These are phyloP conservation scores for Galleria mellonella DNA, from an alignment of 1,140 invertebrate species.

Conservation along the genomic window DNA sequence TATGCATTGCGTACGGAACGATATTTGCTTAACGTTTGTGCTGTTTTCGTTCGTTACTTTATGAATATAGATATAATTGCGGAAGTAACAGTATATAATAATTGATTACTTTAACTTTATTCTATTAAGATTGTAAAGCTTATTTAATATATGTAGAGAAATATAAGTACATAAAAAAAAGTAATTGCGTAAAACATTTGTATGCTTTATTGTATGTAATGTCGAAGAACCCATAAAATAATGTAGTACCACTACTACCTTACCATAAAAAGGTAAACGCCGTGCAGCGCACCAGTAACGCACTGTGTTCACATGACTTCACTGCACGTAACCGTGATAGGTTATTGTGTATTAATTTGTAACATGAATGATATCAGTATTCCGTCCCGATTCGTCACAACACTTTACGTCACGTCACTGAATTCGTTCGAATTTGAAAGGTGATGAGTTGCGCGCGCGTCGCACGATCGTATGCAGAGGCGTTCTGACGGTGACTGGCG, in stretches of 20 bases:
- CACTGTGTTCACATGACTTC: slow-evolving; percentile 41
- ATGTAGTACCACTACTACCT: slow-evolving; percentile 29
- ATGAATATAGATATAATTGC: too few species aligned
- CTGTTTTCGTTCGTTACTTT: background rate
- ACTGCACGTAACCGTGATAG: slow-evolving; percentile 23
- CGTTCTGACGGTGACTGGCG: slow-evolving; percentile 43
- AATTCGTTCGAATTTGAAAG: slow-evolving; percentile 29
- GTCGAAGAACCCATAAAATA: slow-evolving; percentile 29
- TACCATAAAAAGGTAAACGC: slow-evolving; percentile 46
- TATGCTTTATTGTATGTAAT: background rate
- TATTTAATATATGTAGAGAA: too few species aligned
- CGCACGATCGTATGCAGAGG: slow-evolving; percentile 20
- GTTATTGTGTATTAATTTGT: slow-evolving; percentile 10
- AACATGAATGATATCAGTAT: slow-evolving; percentile 17
- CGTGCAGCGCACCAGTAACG: slow-evolving; percentile 20
- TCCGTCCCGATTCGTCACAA: slow-evolving; percentile 21
- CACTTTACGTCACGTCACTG: slow-evolving; percentile 30
- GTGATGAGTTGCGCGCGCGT: slow-evolving; percentile 30
- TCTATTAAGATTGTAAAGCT: too few species aligned
- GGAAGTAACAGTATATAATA: too few species aligned
- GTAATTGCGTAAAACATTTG: too few species aligned
- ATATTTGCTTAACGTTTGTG: slow-evolving; percentile 18
- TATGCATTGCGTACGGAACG: slow-evolving; percentile 39
- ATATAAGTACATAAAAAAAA: too few species aligned
- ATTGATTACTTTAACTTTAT: too few species aligned